Base-by-base conservation (phyloP, 2,797 vertebrate genomes). In the Clarias pachynema region DNA sequence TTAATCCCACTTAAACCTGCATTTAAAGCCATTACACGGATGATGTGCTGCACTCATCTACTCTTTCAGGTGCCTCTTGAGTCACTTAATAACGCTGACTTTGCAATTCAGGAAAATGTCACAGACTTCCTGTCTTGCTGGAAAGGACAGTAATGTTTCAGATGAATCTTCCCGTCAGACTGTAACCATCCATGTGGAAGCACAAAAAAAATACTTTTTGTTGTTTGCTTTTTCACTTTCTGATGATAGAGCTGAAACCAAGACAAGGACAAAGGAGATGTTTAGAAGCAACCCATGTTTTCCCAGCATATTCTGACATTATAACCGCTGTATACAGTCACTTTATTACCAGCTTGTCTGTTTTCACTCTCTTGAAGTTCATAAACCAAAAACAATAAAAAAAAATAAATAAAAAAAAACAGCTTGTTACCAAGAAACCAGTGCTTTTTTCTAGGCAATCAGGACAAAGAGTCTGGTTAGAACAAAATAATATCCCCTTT, bases 181-280 rank as follows among this genome's bases (percentile, higher is more conserved):
- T 57, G 53, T 8, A 57, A 6, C 5, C 29, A 34, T 34, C 56
- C 9, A 24, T 26, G 59, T 63, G 24, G 34, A n/a, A 79, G 53
- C 53, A 59, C 20, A 78, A 37, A 77, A 44, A 44, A 44, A 44
- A 0, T 62, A 10, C 62, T 12, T 14, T 31, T 68, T 20, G 4
- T 34, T 31, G 31, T 68, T 68, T 18, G 12, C 1, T 37, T 66
- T 5, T 65, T 65, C 4, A 8, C 31, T 69, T 37, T 53, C 5
- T 49, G 70, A 49, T 53, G n/a, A 53, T 77, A 2, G 74, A 77
- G 57, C 18, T 77, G 53, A 77, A 77, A 22, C 74, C 26, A 59
- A 59, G 29, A 9, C 53, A 34, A 59, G 29, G n/a, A 18, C 16
- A 29, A 31, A 29, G 49, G 3, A 31, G 16, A 31, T 3, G 31